phyloP scores from a whole-genome alignment of 2,888 invertebrate genomes.

The Eudasyphora cyanicolor region DNA sequence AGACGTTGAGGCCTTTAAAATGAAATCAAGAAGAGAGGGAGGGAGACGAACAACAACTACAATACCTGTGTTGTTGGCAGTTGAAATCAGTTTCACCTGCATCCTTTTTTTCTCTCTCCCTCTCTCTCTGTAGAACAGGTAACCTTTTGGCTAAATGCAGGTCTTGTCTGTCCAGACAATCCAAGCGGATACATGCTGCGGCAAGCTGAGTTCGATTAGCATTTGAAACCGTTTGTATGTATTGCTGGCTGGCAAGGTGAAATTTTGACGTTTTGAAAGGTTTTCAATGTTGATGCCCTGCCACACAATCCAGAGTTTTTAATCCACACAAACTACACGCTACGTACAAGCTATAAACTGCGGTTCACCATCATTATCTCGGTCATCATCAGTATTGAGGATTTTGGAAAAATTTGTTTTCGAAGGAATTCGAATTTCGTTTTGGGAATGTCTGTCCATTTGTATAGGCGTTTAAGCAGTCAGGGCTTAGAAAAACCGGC shows the following conservation, averaged over 20 bases:
- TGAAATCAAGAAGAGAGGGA: background rate
- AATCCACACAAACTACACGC: conserved; percentile 17
- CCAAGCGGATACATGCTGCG: conserved; percentile 17
- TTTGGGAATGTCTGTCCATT: background rate
- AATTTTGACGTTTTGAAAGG: conserved; percentile 68
- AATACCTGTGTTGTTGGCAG: conserved; percentile 34
- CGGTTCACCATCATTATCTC: conserved; percentile 64
- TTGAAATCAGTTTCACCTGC: conserved; percentile 77
- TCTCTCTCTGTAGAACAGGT: conserved; percentile 39
- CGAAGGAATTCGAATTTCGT: background rate
- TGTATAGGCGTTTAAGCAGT: background rate
- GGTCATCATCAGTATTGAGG: conserved; percentile 52
- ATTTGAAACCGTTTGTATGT: conserved; percentile 78
- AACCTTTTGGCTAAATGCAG: conserved; percentile 46
- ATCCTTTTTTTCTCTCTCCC: conserved; percentile 76
- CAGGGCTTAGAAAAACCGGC: conserved; percentile 49
- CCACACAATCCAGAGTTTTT: background rate
- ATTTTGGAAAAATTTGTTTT: conserved; percentile 17
- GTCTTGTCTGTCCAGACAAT: background rate
- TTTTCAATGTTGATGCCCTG: conserved; percentile 10
- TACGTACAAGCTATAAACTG: conserved; percentile 39
- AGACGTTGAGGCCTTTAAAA: background rate
- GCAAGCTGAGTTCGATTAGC: conserved; percentile 73
- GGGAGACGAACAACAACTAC: conserved; percentile 36
- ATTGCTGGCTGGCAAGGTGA: conserved; percentile 74